These are phyloP conservation scores for Vanessa cardui DNA, from an alignment of 2,888 invertebrate species.

Conservation along the genomic window DNA sequence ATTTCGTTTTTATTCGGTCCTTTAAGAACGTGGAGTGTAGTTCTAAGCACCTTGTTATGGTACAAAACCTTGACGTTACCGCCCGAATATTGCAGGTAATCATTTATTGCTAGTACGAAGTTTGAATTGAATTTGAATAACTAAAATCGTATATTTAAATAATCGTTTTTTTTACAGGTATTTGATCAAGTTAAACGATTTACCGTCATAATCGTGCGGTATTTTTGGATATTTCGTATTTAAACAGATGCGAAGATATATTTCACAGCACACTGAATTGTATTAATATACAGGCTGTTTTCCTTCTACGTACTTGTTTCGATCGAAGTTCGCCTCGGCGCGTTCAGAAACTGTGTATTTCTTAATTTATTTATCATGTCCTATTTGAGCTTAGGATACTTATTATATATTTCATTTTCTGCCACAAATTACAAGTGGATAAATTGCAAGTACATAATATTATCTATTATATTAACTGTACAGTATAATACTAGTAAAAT, in stretches of 20 bases:
- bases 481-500: not conserved
- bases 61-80: slow-evolving; percentile 84
- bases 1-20: slow-evolving; percentile 90
- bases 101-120: slow-evolving; percentile 18
- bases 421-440: too few species aligned
- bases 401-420: too few species aligned
- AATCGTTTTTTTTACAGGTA: slow-evolving; percentile 57
- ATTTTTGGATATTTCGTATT: not conserved
- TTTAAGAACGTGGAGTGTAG: slow-evolving; percentile 90
- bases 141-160: not conserved
- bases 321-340: too few species aligned
- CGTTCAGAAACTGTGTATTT: too few species aligned
- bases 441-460: too few species aligned
- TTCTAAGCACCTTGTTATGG: slow-evolving; percentile 86
- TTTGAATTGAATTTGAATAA: slow-evolving; percentile 1
- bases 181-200: slow-evolving; percentile 54
- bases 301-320: not conserved
- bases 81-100: slow-evolving; percentile 84
- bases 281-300: not conserved
- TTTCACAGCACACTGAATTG: slow-evolving; percentile 17
- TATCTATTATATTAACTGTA: not conserved
- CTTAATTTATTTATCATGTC: too few species aligned
- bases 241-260: slow-evolving; percentile 10
- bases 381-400: too few species aligned
- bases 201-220: slow-evolving; percentile 46